Evolutionary conservation across 2,888 invertebrate genomes (phyloP).

Genomic region (Apotomis turbidana): DNA sequence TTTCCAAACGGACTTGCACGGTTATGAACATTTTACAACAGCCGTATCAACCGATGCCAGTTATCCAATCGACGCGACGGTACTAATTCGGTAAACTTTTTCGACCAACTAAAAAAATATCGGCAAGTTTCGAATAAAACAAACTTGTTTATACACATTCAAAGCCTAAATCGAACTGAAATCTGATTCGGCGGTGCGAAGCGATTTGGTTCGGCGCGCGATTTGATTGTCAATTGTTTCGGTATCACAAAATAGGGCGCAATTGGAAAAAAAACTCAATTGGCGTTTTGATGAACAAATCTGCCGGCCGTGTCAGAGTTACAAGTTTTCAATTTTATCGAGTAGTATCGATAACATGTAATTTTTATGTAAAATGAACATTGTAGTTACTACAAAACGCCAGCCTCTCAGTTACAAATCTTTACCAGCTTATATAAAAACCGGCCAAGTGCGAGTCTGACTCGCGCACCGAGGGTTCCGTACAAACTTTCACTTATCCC

Average conservation of each 20-base stretch:
- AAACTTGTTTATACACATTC: slow-evolving; percentile 14
- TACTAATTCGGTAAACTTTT: slow-evolving; percentile 16
- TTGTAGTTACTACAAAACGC: neutral
- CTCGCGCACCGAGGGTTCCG: too few species aligned
- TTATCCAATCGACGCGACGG: neutral
- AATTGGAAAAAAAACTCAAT: slow-evolving; percentile 20
- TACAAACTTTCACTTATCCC: too few species aligned
- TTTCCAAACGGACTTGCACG: neutral
- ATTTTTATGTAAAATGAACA: neutral
- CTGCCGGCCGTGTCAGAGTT: slow-evolving; percentile 1
- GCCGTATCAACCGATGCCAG: slow-evolving; percentile 11
- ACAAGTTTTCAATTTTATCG: slow-evolving; percentile 16
- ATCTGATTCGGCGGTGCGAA: slow-evolving; percentile 7
- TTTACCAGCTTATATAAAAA: too few species aligned
- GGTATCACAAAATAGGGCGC: slow-evolving; percentile 10
- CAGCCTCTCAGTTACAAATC: neutral
- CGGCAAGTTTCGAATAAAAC: slow-evolving; percentile 3
- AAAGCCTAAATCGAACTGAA: slow-evolving; percentile 11
- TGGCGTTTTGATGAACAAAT: slow-evolving; percentile 15
- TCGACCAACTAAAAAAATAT: slow-evolving; percentile 18
- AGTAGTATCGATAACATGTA: slow-evolving; percentile 1
- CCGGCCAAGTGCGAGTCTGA: too few species aligned
- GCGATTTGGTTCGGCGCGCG: slow-evolving; percentile 1
- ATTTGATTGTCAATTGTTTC: slow-evolving; percentile 34
- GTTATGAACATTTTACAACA: neutral